phyloP scores from a whole-genome alignment of 2,797 vertebrate genomes.

The Platyrinchus mystaceus region DNA sequence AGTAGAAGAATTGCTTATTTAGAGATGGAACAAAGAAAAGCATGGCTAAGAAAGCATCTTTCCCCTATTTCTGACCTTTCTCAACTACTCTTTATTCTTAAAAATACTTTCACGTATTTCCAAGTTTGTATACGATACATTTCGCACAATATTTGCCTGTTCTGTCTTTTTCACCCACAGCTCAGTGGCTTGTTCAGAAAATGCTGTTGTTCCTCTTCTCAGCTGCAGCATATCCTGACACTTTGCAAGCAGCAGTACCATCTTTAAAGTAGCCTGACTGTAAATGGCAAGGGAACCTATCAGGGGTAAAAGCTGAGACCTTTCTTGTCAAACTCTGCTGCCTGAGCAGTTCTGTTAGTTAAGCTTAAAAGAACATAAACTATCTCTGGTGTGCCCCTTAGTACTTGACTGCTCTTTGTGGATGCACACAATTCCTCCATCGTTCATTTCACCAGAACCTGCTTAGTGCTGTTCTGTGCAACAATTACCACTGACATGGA shows the following conservation, averaged over 20 bases:
- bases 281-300: background rate
- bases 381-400: background rate
- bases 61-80: background rate
- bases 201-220: background rate
- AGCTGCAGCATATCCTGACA: background rate
- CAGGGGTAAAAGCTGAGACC: background rate
- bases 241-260: background rate
- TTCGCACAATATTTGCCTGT: background rate
- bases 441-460: background rate
- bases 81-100: background rate
- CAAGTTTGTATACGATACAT: background rate
- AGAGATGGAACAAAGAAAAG: background rate
- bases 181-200: background rate
- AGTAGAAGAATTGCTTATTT: background rate
- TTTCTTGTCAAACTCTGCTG: background rate
- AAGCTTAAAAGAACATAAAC: background rate
- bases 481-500: background rate
- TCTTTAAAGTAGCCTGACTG: background rate
- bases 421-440: background rate
- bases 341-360: background rate
- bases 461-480: background rate
- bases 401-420: background rate
- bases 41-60: background rate
- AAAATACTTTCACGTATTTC: background rate
- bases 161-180: background rate